Evolutionary conservation across 2,797 vertebrate species (phyloP), one percentile per base, ranked within the genome.

Genomic region (Leptodactylus fallax): DNA sequence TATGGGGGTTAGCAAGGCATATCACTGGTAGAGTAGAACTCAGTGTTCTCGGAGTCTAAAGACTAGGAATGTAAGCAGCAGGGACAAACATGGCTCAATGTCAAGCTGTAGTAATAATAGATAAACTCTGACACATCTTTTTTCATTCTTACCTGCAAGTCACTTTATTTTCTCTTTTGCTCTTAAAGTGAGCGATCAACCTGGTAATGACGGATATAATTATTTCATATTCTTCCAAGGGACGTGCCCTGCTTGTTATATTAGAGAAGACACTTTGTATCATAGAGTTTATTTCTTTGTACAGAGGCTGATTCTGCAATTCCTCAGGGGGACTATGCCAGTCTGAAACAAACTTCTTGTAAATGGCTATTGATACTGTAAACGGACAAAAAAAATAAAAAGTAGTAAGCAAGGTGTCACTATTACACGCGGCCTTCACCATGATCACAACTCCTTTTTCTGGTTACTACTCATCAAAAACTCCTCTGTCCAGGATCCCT

Each of bases 321-420:
- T 61, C 45, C 58, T 74, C 85, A 5, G 85, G 85, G 2, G 85
- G 79, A 17, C 36, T 19, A 19, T 81, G 85, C 85, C 85, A 87
- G 3, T 3, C 3, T 49, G 17, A 56, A 63, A 87, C 11, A 80
- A n/a, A 87, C 19, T n/a, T 11, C 7, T 14, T 5, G 77, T 87
- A 87, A 58, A 87, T 81, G 17, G 79, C 67, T 17, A 23, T 7
- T 8, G 79, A 72, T 49, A 87, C 85, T 87, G 67, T 51, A 21
- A 76, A 63, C 3, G 58, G 45, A 72, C 6, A 81, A 14, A 56
- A 4, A 58, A n/a, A n/a, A n/a, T n/a, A n/a, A n/a, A n/a, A n/a
- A n/a, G n/a, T n/a, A n/a, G n/a, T n/a, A n/a, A n/a, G n/a, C n/a
- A n/a, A n/a, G n/a, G n/a, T n/a, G 21, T 11, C 10, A 25, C 23